Percentiles rank a stretch among this genome's conserved stretches.
These are phyloP conservation scores for Melieria picta DNA, from an alignment of 2,888 invertebrate species.

Conservation along the genomic window DNA sequence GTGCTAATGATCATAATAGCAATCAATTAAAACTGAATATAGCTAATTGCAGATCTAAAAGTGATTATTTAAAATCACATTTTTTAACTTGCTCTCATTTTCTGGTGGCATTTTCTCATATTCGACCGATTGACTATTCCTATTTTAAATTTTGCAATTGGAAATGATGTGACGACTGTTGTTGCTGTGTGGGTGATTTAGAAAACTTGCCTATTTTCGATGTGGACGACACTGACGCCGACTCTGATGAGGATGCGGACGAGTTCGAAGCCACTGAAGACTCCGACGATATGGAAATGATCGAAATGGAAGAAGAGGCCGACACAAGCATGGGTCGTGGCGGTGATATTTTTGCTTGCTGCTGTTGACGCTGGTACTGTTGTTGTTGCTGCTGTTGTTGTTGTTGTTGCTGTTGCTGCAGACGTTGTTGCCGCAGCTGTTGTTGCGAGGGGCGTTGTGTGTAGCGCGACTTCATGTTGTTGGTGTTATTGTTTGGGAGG, in stretches of 20 bases:
- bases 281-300: conserved; percentile 63
- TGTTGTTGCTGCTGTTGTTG: conserved; percentile 42
- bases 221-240: conserved; percentile 43
- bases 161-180: too few relatives aligned
- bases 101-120: too few relatives aligned
- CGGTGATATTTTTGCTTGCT: conserved; percentile 24
- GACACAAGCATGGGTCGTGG: conserved; percentile 50
- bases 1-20: too few relatives aligned
- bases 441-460: conserved; percentile 42
- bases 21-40: too few relatives aligned
- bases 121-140: too few relatives aligned
- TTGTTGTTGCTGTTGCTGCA: conserved; percentile 45
- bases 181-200: not conserved
- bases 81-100: too few relatives aligned
- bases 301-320: conserved; percentile 58
- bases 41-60: too few relatives aligned
- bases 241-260: conserved; percentile 43
- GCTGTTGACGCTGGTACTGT: conserved; percentile 15
- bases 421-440: conserved; percentile 47
- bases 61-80: too few relatives aligned
- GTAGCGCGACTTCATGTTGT: conserved; percentile 36
- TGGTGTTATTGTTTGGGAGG: conserved; percentile 7
- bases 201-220: conserved; percentile 44
- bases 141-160: too few relatives aligned
- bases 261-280: conserved; percentile 54